Percentiles rank a stretch among this genome's conserved stretches.
Evolutionary conservation across 2,797 vertebrate genomes (phyloP).

Genomic region (Xiphorhynchus erythropygius): DNA sequence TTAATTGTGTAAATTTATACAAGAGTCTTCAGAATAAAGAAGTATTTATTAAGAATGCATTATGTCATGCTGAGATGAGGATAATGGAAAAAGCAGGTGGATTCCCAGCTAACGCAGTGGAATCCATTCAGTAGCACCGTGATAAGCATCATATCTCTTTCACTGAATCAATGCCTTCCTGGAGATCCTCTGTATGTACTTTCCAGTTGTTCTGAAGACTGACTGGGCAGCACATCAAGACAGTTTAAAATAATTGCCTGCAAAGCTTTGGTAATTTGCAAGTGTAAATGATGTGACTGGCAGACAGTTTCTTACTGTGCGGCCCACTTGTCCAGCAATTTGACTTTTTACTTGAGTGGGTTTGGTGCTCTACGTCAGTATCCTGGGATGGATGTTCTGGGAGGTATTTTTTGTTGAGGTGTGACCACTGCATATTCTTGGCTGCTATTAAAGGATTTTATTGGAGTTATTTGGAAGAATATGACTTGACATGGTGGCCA

Average conservation of each 20-base stretch:
- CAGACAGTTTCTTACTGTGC: not conserved
- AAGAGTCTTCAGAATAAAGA: not conserved
- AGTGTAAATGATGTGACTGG: not conserved
- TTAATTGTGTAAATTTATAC: not conserved
- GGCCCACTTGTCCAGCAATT: not conserved
- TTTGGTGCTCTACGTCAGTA: not conserved
- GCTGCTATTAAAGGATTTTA: not conserved
- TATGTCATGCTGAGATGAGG: not conserved
- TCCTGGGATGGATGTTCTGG: not conserved
- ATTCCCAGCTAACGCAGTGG: not conserved
- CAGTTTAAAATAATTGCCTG: not conserved
- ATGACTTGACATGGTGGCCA: not conserved
- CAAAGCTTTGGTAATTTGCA: not conserved
- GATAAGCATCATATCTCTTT: not conserved
- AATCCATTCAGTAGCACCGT: slow-evolving; percentile 20
- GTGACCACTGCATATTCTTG: not conserved
- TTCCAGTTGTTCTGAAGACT: not conserved
- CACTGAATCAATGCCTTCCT: not conserved
- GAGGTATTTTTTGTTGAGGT: not conserved
- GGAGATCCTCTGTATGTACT: not conserved
- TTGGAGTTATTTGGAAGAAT: not conserved
- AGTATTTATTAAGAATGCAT: not conserved
- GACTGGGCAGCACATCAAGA: not conserved
- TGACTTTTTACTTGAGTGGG: not conserved
- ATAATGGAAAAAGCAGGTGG: slow-evolving; percentile 23